Evolutionary conservation across 2,797 vertebrate species (phyloP).

Genomic region (Cryptoprocta ferox): DNA sequence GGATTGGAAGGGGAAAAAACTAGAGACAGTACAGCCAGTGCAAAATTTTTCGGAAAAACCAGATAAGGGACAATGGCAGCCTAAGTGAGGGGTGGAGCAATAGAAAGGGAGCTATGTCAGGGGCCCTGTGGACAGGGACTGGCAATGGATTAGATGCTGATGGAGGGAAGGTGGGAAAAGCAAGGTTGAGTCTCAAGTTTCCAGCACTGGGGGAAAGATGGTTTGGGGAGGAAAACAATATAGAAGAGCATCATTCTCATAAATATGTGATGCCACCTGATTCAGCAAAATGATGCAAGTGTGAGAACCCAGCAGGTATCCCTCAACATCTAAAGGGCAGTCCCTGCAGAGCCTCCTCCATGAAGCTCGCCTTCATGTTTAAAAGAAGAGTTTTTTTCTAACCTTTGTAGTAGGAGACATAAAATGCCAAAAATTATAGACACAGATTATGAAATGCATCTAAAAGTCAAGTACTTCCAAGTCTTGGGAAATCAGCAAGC

Average conservation of each 20-base stretch:
- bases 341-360: fast-evolving
- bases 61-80: not conserved
- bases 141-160: not conserved
- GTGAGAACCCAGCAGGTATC: fast-evolving
- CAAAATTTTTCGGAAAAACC: not conserved
- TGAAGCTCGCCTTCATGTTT: fast-evolving
- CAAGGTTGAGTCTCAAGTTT: too few species aligned
- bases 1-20: not conserved
- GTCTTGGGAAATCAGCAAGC: not conserved
- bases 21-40: not conserved
- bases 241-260: not conserved
- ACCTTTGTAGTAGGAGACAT: not conserved
- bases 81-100: fast-evolving
- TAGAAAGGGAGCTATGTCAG: too few species aligned
- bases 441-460: not conserved
- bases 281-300: not conserved
- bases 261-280: not conserved
- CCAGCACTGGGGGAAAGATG: fast-evolving
- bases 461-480: not conserved
- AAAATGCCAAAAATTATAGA: not conserved
- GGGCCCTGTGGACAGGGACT: not conserved
- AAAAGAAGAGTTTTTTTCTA: not conserved
- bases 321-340: not conserved
- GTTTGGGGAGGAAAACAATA: not conserved
- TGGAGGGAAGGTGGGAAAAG: not conserved